phyloP scores from a whole-genome alignment of 2,888 invertebrate genomes.

The Xiphydria camelus region DNA sequence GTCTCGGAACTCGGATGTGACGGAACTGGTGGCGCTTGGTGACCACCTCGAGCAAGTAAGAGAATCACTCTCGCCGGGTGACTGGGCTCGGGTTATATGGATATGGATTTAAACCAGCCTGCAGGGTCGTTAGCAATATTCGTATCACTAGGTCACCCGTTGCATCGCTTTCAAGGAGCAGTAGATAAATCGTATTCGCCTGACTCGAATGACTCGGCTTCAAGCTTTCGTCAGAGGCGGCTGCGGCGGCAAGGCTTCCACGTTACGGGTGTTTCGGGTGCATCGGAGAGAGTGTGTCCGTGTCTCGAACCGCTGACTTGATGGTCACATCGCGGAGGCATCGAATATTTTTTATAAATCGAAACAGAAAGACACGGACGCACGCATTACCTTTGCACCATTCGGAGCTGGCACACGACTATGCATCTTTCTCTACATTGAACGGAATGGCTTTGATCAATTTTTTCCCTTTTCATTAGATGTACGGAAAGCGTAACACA shows the following conservation, averaged over 20 bases:
- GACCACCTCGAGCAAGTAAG: slow-evolving; percentile 87
- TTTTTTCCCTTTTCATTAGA: too few relatives aligned
- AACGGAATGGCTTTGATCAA: too few relatives aligned
- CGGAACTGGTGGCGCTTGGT: slow-evolving; percentile 73
- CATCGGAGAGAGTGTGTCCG: slow-evolving; percentile 5
- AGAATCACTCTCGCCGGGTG: slow-evolving; percentile 32
- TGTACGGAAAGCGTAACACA: not conserved
- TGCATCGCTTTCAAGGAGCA: slow-evolving; percentile 15
- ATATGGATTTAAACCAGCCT: slow-evolving; percentile 5
- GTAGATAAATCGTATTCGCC: slow-evolving; percentile 13
- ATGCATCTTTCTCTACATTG: too few relatives aligned
- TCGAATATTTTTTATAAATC: not conserved
- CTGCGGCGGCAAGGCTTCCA: slow-evolving; percentile 14
- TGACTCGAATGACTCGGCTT: slow-evolving; percentile 14
- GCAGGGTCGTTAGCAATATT: slow-evolving; percentile 12
- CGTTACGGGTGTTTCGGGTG: slow-evolving; percentile 3
- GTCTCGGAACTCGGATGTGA: slow-evolving; percentile 71
- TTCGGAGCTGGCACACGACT: not conserved
- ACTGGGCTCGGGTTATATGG: slow-evolving; percentile 14
- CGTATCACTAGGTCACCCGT: slow-evolving; percentile 11
- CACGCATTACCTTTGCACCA: not conserved
- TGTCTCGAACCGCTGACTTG: too few relatives aligned
- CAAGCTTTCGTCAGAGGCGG: slow-evolving; percentile 15
- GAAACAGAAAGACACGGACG: not conserved
- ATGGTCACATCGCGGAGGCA: too few relatives aligned